These are phyloP conservation scores for Brachionus sp. DNA, from an alignment of 1,140 invertebrate genomes.

Conservation along the genomic window DNA sequence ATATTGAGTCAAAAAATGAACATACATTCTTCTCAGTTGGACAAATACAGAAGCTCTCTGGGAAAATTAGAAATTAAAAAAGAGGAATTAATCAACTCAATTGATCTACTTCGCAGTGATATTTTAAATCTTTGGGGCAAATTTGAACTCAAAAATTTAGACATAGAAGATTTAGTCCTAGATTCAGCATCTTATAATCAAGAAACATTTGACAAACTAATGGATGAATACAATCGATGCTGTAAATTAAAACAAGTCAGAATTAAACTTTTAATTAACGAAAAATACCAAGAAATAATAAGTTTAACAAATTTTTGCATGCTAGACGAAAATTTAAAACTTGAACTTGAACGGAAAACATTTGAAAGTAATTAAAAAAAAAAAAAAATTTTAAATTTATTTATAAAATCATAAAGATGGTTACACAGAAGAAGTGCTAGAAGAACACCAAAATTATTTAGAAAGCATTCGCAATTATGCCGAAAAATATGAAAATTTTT, in stretches of 20 bases:
- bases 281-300: neutral
- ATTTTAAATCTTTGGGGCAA: neutral
- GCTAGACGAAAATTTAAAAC: neutral
- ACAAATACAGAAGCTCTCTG: neutral
- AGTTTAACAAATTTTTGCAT: neutral
- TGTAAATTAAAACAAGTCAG: neutral
- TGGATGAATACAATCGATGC: neutral
- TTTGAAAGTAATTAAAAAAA: neutral
- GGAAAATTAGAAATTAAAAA: neutral
- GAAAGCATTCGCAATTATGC: neutral
- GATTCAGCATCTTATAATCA: neutral
- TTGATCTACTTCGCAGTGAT: neutral
- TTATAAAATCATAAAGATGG: neutral
- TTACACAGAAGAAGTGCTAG: constrained; percentile 19
- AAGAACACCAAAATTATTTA: neutral
- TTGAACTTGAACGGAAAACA: neutral
- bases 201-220: neutral
- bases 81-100: neutral
- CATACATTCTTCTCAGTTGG: neutral
- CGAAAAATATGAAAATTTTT: neutral
- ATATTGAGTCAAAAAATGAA: neutral
- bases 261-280: neutral
- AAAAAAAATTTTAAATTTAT: neutral
- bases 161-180: neutral
- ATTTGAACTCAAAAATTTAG: neutral